Conservation (phyloP, 2,888 invertebrate genomes). For the Alitta virens region DNA sequence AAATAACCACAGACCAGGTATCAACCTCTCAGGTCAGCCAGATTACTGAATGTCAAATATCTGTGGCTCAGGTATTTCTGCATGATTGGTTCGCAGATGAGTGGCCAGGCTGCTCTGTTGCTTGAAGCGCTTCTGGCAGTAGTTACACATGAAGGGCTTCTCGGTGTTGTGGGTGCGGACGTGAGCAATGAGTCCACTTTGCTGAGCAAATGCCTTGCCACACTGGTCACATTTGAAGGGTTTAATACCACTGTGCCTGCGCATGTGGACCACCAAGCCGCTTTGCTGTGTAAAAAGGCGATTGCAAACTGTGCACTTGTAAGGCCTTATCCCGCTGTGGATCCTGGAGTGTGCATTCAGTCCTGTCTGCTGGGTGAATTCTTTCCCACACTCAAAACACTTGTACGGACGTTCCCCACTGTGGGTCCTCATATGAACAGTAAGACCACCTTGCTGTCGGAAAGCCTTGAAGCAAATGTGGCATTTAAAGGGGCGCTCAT, state of each 20-base stretch:
- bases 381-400: background rate
- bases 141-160: too few relatives aligned
- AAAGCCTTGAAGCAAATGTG: background rate
- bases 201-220: too few relatives aligned
- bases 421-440: background rate
- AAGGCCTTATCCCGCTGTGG: background rate
- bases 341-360: background rate
- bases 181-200: too few relatives aligned
- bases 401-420: background rate
- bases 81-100: too few relatives aligned
- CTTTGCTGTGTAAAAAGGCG: background rate
- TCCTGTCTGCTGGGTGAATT: background rate
- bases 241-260: background rate
- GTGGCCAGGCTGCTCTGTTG: too few relatives aligned
- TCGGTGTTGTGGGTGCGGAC: too few relatives aligned
- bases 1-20: too few relatives aligned
- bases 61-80: too few relatives aligned
- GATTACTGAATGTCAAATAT: too few relatives aligned
- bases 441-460: background rate
- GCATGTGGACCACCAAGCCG: background rate
- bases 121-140: too few relatives aligned
- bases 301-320: background rate
- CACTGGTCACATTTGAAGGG: too few relatives aligned
- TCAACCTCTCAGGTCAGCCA: too few relatives aligned
- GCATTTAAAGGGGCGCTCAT: background rate